A percentile compares a stretch with the other conserved stretches of the same genome.
These are phyloP conservation scores for Pterocles gutturalis DNA, from an alignment of 2,113 vertebrate species.

Conservation along the genomic window DNA sequence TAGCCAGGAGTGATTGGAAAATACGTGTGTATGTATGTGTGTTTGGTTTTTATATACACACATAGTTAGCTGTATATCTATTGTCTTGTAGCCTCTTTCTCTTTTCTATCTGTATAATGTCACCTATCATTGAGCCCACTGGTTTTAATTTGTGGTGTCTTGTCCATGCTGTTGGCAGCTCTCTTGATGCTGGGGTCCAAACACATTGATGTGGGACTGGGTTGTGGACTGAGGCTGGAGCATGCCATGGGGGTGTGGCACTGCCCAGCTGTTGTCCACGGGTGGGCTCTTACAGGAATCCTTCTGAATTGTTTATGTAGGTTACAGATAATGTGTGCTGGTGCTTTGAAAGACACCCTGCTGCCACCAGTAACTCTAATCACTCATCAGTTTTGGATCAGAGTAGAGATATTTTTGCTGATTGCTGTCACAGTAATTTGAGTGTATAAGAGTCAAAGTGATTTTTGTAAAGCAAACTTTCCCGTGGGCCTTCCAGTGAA, in stretches of 20 bases:
- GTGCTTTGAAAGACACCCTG: neutral
- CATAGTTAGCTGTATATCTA: neutral
- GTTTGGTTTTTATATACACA: neutral
- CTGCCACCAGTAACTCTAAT: neutral
- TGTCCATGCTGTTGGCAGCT: neutral
- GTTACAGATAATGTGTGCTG: neutral
- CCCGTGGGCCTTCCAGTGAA: accelerated
- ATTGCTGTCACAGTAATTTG: neutral
- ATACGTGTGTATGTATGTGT: neutral
- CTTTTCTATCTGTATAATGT: accelerated
- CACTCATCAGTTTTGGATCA: neutral
- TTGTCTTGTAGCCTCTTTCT: neutral
- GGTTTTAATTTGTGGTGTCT: neutral
- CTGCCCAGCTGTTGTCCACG: neutral
- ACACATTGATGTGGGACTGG: neutral
- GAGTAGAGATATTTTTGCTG: neutral
- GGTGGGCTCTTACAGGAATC: neutral
- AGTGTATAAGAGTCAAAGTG: neutral
- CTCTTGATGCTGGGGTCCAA: neutral
- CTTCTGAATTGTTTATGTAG: neutral
- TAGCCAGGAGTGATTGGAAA: neutral
- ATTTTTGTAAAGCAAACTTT: neutral
- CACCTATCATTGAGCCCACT: neutral
- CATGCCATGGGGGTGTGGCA: accelerated
- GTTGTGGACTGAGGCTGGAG: neutral